phyloP scores from a whole-genome alignment of 37 sponge, comb jelly and placozoan genomes.

The Oopsacas minuta region DNA sequence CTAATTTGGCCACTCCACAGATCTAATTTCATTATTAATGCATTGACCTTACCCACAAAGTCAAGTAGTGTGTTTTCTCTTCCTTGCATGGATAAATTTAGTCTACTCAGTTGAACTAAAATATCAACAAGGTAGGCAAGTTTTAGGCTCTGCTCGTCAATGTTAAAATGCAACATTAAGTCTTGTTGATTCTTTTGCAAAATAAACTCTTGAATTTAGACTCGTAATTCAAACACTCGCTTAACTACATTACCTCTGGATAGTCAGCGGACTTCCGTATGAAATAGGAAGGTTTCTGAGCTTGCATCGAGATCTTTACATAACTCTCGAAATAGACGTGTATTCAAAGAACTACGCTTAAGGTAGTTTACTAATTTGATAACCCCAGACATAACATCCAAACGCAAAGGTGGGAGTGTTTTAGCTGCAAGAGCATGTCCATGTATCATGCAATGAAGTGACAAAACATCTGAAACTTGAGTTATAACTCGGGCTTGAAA shows the following conservation, averaged over 20 bases:
- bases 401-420: neutral
- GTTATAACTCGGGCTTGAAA: neutral
- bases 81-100: constrained; percentile 12
- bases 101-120: neutral
- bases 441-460: constrained; percentile 13
- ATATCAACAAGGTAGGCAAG: constrained; percentile 13
- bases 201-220: neutral
- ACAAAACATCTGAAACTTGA: constrained; percentile 12
- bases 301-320: neutral
- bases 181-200: neutral
- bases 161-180: neutral
- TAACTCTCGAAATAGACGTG: constrained; percentile 12
- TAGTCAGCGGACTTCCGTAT: neutral
- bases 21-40: constrained; percentile 5
- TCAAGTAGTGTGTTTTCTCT: neutral
- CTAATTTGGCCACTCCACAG: constrained; percentile 1
- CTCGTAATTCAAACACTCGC: constrained; percentile 4
- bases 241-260: constrained; percentile 10
- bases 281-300: constrained; percentile 10
- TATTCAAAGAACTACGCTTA: neutral
- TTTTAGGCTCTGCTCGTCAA: neutral
- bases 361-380: constrained; percentile 6
- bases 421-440: constrained; percentile 3
- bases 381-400: constrained; percentile 7
- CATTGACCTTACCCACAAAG: constrained; percentile 14